Conservation (phyloP, 2,113 vertebrate species). For the Himantopus leucocephalus region DNA sequence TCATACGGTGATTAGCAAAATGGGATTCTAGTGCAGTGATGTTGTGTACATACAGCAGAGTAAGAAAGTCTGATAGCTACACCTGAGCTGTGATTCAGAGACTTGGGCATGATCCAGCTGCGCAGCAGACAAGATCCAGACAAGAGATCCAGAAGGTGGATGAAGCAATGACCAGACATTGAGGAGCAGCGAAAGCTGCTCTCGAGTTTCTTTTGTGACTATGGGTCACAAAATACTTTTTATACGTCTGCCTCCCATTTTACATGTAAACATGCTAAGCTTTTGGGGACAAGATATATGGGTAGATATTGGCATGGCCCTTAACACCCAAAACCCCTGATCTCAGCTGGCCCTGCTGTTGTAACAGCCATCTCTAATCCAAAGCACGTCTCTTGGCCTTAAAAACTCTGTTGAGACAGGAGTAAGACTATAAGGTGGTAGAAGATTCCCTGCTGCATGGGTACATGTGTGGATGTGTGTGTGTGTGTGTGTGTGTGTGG, state of each 20-base stretch:
- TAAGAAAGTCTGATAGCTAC: too few species aligned
- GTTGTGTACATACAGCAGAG: rapidly evolving
- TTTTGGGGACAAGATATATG: neutral
- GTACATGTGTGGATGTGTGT: neutral
- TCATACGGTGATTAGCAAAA: neutral
- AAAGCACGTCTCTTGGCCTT: neutral
- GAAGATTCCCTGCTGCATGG: neutral
- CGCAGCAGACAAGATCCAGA: neutral
- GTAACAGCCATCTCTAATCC: neutral
- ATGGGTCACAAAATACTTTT: neutral
- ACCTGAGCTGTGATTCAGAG: neutral
- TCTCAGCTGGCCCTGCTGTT: neutral
- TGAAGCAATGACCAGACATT: neutral
- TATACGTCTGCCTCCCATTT: neutral
- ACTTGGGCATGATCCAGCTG: neutral
- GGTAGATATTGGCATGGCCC: neutral
- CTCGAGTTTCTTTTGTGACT: neutral
- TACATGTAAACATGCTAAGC: neutral
- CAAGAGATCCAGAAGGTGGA: neutral
- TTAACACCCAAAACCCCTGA: neutral
- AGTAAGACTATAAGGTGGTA: neutral
- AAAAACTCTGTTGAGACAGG: neutral
- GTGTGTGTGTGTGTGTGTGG: neutral
- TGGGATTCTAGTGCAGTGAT: neutral
- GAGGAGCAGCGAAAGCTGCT: neutral